Evolutionary conservation across 2,888 invertebrate species (phyloP), one percentile per base, ranked within the genome.

Genomic region (Melanchra persicariae): DNA sequence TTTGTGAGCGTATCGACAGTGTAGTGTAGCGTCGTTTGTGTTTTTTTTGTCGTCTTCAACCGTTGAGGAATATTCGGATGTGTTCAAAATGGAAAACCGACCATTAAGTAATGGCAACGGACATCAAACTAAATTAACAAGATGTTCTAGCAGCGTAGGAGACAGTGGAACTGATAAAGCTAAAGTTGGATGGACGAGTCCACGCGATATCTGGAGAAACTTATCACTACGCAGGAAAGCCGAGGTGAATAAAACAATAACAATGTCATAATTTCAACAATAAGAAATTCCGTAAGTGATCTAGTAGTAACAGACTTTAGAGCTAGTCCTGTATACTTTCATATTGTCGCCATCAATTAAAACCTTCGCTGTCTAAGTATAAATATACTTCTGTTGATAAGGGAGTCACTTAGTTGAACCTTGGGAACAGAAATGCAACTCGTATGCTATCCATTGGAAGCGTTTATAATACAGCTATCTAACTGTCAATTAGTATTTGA

Each of bases 181-280:
- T 79, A 96, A 95, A 91, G 91, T 92, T 81, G 95, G 94, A 83
- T 96, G 96, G 96, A 94, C 92, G 30, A 95, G 95, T 89, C 96
- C 96, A 54, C 91, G 96, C 57, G 96, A 96, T 79, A 94, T 96
- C 87, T 96, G 96, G 96, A 92, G 96, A 83, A 96, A 96, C 82
- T 91, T 96, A 79, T 96, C 96, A 49, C 85, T 96, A 79, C 92
- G 96, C 73, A 93, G 95, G 85, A 96, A 95, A 87, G 93, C 93
- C 15, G 95, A 96, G 96, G 96, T 96, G 89, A 92, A 80, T 71
- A 69, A 62, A 79, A 69, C 65, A 69, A 70, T 80, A 68, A 65
- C 64, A 60, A 60, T 61, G 51, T 59, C 55, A 49, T 54, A 65
- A 54, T 52, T 66, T 59, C 64, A 59, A 80, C 55, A 64, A 55